A percentile compares a stretch with the other conserved stretches of the same genome.
Conservation (phyloP, 2,888 invertebrate genomes). For the Platypus cylindrus region DNA sequence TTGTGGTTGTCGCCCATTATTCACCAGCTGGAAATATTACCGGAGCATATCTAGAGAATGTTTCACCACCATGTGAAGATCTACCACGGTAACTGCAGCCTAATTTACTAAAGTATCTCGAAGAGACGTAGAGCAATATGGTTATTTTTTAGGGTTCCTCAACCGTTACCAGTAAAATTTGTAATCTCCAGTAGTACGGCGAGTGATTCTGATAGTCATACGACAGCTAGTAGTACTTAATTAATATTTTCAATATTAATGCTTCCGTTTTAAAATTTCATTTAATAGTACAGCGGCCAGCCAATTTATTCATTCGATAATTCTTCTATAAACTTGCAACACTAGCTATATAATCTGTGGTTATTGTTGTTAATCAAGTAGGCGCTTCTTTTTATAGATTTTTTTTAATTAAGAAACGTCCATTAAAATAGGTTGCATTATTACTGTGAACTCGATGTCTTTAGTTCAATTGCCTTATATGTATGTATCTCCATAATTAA, state of each 20-base stretch:
- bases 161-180: slow-evolving; percentile 9
- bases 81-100: slow-evolving; percentile 17
- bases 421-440: no score
- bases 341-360: no score
- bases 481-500: no score
- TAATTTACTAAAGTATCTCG: background rate
- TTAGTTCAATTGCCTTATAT: no score
- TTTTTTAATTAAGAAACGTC: no score
- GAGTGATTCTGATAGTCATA: slow-evolving; percentile 12
- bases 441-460: no score
- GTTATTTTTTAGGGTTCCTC: slow-evolving; percentile 11
- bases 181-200: slow-evolving; percentile 10
- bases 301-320: no score
- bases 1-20: slow-evolving; percentile 76
- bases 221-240: slow-evolving; percentile 11
- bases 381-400: no score
- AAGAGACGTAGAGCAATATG: no score
- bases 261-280: background rate
- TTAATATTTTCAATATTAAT: slow-evolving; percentile 1
- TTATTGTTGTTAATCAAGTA: no score
- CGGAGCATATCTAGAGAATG: slow-evolving; percentile 63
- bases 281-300: no score
- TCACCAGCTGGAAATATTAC: slow-evolving; percentile 67
- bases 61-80: slow-evolving; percentile 55
- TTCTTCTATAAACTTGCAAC: no score